Base-by-base conservation (phyloP, 2,888 invertebrate species). In the Rutpela maculata region DNA sequence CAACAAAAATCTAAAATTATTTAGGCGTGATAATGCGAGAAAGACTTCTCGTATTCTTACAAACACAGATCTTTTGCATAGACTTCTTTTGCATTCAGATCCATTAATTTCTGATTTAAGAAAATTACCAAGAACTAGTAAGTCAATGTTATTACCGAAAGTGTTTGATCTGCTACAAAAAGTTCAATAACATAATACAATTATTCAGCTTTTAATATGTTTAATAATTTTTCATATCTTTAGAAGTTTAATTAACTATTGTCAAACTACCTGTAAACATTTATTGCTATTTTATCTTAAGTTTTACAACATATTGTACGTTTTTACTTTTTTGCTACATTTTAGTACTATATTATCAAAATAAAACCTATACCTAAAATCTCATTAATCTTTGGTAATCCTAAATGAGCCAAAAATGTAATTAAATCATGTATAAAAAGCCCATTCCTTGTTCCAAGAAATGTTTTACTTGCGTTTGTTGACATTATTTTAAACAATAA, bases 41-140 rank as follows among this genome's bases (percentile, higher is more conserved):
- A 72, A 76, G 57, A 72, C 63, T 31, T 72, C 72, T 57, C 31
- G 65, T 62, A 19, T 62, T 26, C 70, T 75, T 31, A 75, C 75
- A 18, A 76, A 76, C 31, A 38, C 56, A 35, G 76, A 73, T 55
- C 9, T 26, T 26, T 26, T n/a, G n/a, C n/a, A 4, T 4, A 26
- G 22, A 26, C 22, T 26, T 26, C 4, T 26, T 26, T 26, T 26
- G 22, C 22, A 26, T 26, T 26, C 22, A 26, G 22, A 26, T 26
- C 22, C 4, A 26, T 26, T 26, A 26, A 26, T 26, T 26, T 26
- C 22, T 26, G 4, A 26, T 26, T 26, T 26, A 26, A 26, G 55
- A 56, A 56, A 56, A 56, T 56, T 56, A 56, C n/a, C 55, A 56
- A 56, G 55, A 56, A 56, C 55, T 15, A 56, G 55, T 1, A 56